Percentiles rank a stretch among this genome's conserved stretches.
Conservation (phyloP, 2,888 invertebrate species). For the Phortica okadai region DNA sequence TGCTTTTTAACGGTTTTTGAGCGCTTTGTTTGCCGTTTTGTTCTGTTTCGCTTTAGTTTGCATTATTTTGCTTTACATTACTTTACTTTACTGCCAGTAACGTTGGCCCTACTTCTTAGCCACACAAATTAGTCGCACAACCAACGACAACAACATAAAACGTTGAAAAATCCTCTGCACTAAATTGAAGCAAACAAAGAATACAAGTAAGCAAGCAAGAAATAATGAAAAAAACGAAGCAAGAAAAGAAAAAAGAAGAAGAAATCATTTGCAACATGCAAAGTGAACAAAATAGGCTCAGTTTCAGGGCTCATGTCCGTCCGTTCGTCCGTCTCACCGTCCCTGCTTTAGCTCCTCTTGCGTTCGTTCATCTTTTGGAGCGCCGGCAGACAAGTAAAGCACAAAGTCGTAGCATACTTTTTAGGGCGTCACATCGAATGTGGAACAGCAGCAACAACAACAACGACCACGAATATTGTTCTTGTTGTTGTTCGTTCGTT, state of each 20-base stretch:
- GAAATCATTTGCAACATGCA: conserved; percentile 68
- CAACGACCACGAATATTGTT: neutral
- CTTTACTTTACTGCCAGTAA: conserved; percentile 47
- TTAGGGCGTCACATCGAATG: neutral
- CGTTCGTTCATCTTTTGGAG: no score
- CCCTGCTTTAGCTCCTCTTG: no score
- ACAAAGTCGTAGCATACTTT: conserved; percentile 28
- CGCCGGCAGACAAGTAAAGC: conserved; percentile 26
- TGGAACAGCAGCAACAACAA: neutral
- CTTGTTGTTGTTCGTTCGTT: no score
- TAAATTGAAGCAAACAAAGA: no score
- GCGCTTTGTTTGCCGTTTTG: conserved; percentile 48
- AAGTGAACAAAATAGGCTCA: conserved; percentile 41
- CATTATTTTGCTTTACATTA: neutral
- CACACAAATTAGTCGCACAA: conserved; percentile 67
- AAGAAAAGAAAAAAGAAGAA: conserved; percentile 18
- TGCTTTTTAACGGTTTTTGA: neutral
- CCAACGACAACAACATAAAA: conserved; percentile 42
- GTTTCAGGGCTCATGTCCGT: no score
- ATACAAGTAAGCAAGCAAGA: neutral
- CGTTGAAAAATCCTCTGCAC: neutral
- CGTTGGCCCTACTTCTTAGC: conserved; percentile 55
- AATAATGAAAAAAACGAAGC: conserved; percentile 1
- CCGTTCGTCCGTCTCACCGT: no score
- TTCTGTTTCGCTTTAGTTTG: neutral